Base-by-base conservation (phyloP, 2,888 invertebrate species). In the Synanthedon formicaeformis region DNA sequence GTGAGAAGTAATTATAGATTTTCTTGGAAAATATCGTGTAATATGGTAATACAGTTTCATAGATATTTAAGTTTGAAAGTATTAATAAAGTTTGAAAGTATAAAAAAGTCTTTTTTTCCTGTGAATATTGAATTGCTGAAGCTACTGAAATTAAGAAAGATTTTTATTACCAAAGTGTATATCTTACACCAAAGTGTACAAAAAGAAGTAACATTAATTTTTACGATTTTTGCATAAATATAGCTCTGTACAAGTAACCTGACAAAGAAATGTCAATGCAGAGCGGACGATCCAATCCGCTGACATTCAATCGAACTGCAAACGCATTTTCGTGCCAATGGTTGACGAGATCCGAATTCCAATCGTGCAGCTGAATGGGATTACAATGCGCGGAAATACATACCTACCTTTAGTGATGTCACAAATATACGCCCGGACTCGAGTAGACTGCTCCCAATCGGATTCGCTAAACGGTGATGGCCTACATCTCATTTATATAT, bases 361-460 rank as follows among this genome's bases (percentile, higher is more conserved):
- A 71, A 73, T 73, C 66, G 64, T 60, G 58, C 53, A 57, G 60
- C 60, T 66, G 64, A 71, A 72, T 68, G 58, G 62, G 60, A 63
- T 66, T 58, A 45, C 45, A 45, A 14, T 14, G 13, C 45, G 5
- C 45, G n/a, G 45, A 3, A 16, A 11, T 49, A 49, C 8, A 14
- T 16, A 49, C 49, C 12, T 13, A 41, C 41, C 12, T 41, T 5
- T n/a, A n/a, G 13, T 13, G 13, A 5, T 13, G 13, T 45, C 45
- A 45, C 45, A 45, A 45, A 45, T 45, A 45, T 14, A 45, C 45
- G 45, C 45, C 45, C 13, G 45, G n/a, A 8, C 45, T 13, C n/a
- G 45, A 13, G 4, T 14, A 45, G 4, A 45, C 14, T n/a, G 45
- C 45, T 45, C 45, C 45, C 45, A 45, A 45, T 45, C 14, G 45